These are phyloP conservation scores for Esox lucius DNA, from an alignment of 2,797 vertebrate species.

Conservation along the genomic window DNA sequence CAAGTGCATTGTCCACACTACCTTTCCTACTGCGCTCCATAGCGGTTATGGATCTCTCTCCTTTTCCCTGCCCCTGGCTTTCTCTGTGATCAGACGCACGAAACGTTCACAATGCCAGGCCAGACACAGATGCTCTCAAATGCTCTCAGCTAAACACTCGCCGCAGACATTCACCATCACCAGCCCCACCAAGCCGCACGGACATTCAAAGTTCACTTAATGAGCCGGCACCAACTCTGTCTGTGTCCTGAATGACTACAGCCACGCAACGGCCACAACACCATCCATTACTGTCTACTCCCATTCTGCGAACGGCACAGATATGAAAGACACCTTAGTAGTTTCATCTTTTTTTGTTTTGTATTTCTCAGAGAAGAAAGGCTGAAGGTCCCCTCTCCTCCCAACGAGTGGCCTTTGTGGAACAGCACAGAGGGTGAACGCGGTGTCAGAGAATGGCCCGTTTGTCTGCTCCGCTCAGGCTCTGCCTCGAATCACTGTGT, in stretches of 20 bases:
- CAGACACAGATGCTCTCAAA: background rate
- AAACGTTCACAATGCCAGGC: background rate
- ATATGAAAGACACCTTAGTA: background rate
- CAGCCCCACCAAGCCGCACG: background rate
- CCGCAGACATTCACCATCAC: background rate
- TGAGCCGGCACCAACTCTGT: background rate
- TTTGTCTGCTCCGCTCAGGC: constrained; percentile 30
- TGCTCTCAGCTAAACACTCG: background rate
- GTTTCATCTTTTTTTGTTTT: no score
- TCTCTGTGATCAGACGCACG: background rate
- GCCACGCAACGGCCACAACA: constrained; percentile 2
- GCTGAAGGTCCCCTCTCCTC: no score
- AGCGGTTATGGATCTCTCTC: constrained; percentile 1
- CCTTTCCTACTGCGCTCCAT: background rate
- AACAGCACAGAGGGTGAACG: no score
- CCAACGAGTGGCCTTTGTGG: no score
- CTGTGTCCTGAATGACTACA: background rate
- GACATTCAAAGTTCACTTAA: background rate
- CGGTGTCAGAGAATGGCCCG: constrained; percentile 32
- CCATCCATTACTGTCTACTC: background rate
- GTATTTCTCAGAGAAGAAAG: no score
- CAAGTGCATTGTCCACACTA: background rate
- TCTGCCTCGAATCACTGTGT: constrained; percentile 7
- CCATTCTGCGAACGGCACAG: background rate
- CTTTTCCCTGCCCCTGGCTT: background rate